These are phyloP conservation scores for Papilio protenor DNA, from an alignment of 2,888 invertebrate species.

Conservation along the genomic window DNA sequence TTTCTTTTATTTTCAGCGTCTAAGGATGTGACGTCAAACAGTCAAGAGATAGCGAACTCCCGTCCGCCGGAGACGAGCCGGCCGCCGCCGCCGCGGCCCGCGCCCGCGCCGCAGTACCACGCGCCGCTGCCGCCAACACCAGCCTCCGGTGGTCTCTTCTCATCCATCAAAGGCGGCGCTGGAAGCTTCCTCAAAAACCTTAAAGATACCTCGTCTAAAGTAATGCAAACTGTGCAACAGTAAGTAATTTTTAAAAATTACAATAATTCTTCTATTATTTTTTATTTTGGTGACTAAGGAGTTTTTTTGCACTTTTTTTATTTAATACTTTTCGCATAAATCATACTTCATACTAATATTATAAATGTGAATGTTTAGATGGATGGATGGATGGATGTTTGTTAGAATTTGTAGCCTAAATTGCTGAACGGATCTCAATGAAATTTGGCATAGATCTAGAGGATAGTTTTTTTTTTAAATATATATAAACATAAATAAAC, in stretches of 20 bases:
- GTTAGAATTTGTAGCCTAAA: no score
- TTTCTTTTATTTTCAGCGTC: slow-evolving; percentile 58
- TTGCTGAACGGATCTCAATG: no score
- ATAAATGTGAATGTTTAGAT: no score
- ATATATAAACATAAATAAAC: no score
- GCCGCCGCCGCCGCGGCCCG: slow-evolving; percentile 67
- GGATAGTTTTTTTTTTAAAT: no score
- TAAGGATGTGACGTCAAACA: slow-evolving; percentile 63
- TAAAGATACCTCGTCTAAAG: slow-evolving; percentile 97
- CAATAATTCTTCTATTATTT: not conserved
- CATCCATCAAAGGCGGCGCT: slow-evolving; percentile 95
- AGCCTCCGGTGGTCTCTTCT: slow-evolving; percentile 87
- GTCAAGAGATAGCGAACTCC: slow-evolving; percentile 63
- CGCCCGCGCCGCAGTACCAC: slow-evolving; percentile 66
- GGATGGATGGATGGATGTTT: no score
- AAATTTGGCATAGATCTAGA: no score
- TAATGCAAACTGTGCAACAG: slow-evolving; percentile 98
- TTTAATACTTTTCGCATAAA: no score
- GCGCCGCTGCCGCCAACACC: slow-evolving; percentile 61
- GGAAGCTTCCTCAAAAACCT: slow-evolving; percentile 96
- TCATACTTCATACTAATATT: no score
- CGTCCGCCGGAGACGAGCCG: slow-evolving; percentile 72
- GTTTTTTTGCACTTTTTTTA: no score
- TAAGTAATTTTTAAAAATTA: slow-evolving; percentile 70
- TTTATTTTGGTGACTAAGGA: not conserved